Conservation (phyloP, 2,888 invertebrate genomes). For the Malacosoma neustria region DNA sequence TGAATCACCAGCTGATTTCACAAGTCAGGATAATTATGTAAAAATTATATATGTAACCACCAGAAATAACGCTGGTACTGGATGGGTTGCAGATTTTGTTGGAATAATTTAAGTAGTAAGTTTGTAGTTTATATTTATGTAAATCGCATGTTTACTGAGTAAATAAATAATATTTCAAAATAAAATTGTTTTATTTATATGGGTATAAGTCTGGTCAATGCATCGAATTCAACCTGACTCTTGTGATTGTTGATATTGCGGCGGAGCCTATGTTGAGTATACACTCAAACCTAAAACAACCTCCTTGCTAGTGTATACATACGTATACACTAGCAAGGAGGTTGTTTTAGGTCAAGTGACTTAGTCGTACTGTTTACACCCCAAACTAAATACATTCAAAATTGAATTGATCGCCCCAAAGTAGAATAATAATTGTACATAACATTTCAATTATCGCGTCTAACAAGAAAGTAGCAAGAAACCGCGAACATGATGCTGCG, state of each 20-base stretch:
- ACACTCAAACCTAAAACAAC: no score
- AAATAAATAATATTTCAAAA: background rate
- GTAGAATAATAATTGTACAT: background rate
- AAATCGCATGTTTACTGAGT: background rate
- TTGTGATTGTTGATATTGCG: no score
- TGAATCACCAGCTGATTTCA: conserved; percentile 75
- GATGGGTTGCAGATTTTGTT: conserved; percentile 75
- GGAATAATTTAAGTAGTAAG: conserved; percentile 15
- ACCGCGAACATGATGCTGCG: background rate
- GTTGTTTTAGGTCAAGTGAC: no score
- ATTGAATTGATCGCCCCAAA: background rate
- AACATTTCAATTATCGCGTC: background rate
- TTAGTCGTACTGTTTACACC: no score
- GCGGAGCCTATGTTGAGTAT: no score
- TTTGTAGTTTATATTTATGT: no score
- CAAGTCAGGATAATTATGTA: conserved; percentile 69
- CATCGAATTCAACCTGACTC: no score
- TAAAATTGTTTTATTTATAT: no score
- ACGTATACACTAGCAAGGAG: no score
- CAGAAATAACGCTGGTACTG: conserved; percentile 81
- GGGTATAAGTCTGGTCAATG: no score
- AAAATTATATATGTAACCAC: conserved; percentile 78
- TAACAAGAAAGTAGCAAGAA: background rate
- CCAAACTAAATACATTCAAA: no score
- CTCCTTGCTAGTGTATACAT: no score